Evolutionary conservation across 2,888 invertebrate species (phyloP).

Genomic region (Maniola hyperantus): DNA sequence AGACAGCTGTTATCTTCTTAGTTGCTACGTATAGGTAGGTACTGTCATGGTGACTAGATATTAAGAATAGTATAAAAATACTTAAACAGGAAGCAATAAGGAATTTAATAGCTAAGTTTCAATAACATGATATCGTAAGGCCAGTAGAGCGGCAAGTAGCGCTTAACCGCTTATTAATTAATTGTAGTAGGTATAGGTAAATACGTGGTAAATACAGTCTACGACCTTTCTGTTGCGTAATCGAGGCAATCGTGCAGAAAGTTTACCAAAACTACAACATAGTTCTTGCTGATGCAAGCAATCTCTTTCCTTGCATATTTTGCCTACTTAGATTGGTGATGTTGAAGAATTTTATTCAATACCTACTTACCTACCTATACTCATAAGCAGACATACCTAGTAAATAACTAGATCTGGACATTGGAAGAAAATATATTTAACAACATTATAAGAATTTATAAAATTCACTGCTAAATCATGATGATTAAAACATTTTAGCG

Average conservation of each 20-base stretch:
- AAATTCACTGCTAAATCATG: too few relatives aligned
- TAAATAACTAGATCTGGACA: too few relatives aligned
- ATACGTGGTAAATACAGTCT: slow-evolving; percentile 14
- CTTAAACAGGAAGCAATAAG: slow-evolving; percentile 20
- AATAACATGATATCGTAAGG: slow-evolving; percentile 37
- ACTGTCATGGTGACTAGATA: too few relatives aligned
- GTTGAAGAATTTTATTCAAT: too few relatives aligned
- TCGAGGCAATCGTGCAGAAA: slow-evolving; percentile 64
- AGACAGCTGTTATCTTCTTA: too few relatives aligned
- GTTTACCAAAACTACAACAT: slow-evolving; percentile 56
- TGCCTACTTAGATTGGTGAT: background rate
- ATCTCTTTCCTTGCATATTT: background rate
- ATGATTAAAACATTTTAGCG: too few relatives aligned
- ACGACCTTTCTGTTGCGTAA: slow-evolving; percentile 68
- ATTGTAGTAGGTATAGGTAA: background rate
- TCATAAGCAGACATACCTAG: too few relatives aligned
- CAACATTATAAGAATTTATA: too few relatives aligned
- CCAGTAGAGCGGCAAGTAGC: slow-evolving; percentile 60
- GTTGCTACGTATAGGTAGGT: too few relatives aligned
- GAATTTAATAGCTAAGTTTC: slow-evolving; percentile 27
- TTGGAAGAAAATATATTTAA: too few relatives aligned
- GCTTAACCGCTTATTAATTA: slow-evolving; percentile 61
- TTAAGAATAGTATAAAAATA: background rate
- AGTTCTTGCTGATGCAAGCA: slow-evolving; percentile 13
- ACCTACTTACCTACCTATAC: too few relatives aligned